These are phyloP conservation scores for Rhogogaster chlorosoma DNA, from an alignment of 2,888 invertebrate genomes.

Conservation along the genomic window DNA sequence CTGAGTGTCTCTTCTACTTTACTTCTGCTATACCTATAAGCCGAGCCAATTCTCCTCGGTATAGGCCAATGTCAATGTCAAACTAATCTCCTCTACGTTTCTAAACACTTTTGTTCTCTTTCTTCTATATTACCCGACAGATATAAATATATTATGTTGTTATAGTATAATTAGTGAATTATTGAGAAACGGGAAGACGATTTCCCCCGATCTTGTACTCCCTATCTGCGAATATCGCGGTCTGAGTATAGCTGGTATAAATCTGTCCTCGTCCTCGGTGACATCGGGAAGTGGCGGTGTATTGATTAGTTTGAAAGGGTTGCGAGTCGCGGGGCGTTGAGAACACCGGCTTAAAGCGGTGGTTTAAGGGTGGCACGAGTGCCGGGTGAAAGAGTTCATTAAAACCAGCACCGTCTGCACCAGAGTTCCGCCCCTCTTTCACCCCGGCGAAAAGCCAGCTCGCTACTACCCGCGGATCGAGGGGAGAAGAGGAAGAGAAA, in stretches of 20 bases:
- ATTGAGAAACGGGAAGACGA: not conserved
- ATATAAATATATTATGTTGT: too few species aligned
- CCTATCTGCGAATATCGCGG: not conserved
- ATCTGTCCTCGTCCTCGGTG: conserved; percentile 21
- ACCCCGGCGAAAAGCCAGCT: conserved; percentile 51
- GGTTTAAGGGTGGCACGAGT: conserved; percentile 74
- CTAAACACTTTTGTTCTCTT: not conserved
- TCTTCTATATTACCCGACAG: not conserved
- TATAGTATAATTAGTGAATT: not conserved
- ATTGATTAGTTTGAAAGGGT: conserved; percentile 53
- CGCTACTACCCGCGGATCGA: not conserved
- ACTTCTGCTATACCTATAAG: not conserved
- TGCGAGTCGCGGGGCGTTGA: conserved; percentile 60
- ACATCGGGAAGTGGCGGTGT: conserved; percentile 48
- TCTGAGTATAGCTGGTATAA: not conserved
- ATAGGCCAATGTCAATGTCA: conserved; percentile 41
- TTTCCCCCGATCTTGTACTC: not conserved
- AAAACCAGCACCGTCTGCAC: conserved; percentile 73
- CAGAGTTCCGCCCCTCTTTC: conserved; percentile 57
- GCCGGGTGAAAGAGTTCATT: conserved; percentile 74
- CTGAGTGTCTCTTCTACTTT: conserved; percentile 3
- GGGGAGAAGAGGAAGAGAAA: not conserved
- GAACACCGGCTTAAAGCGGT: conserved; percentile 70
- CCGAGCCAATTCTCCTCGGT: not conserved
- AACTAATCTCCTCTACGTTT: not conserved